phyloP scores from a whole-genome alignment of 2,888 invertebrate species.

The Nemapogon koenigi region DNA sequence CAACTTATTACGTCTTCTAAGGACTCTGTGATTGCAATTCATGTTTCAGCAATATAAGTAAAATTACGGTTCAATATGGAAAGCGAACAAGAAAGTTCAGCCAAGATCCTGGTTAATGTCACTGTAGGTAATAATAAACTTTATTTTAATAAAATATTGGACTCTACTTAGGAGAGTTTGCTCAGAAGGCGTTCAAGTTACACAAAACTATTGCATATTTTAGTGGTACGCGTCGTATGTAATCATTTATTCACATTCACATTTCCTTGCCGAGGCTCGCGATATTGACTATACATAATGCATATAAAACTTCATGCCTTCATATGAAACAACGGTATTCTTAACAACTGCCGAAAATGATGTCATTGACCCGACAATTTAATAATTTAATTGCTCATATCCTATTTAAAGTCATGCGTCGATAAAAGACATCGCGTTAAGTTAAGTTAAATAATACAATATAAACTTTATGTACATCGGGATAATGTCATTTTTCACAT shows the following conservation, averaged over 20 bases:
- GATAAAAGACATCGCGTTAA: no score
- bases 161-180: constrained; percentile 36
- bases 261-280: constrained; percentile 46
- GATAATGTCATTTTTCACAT: no score
- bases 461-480: no score
- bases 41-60: no score
- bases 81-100: no score
- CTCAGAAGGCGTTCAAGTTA: constrained; percentile 47
- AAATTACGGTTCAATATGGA: no score
- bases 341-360: not conserved
- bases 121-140: constrained; percentile 34
- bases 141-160: constrained; percentile 56
- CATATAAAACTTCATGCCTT: constrained; percentile 29
- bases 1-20: no score
- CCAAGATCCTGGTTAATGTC: constrained; percentile 34
- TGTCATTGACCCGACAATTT: not conserved
- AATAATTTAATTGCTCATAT: not conserved
- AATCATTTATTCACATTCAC: constrained; percentile 55
- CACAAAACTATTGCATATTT: constrained; percentile 61
- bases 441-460: no score
- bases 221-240: constrained; percentile 45
- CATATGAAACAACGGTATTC: not conserved
- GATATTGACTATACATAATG: constrained; percentile 50
- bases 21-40: no score
- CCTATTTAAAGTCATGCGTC: no score